Percentiles rank a stretch among this genome's conserved stretches.
phyloP scores from a whole-genome alignment of 2,113 vertebrate genomes.

The Trinectes maculatus region DNA sequence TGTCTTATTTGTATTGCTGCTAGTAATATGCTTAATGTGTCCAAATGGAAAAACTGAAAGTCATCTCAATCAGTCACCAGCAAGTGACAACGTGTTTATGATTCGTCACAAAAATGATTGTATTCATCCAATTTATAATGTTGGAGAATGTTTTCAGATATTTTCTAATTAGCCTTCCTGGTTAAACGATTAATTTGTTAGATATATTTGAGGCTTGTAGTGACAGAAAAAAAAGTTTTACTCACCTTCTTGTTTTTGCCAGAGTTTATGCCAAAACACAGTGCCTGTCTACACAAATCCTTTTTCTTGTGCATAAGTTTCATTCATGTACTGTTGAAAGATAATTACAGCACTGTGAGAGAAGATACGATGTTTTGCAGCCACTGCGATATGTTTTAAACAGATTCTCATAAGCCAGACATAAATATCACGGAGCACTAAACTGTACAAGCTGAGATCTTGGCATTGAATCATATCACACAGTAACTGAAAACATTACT shows the following conservation, averaged over 20 bases:
- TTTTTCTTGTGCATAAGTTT: too few species aligned
- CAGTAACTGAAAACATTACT: slow-evolving; percentile 45
- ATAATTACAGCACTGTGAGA: not conserved
- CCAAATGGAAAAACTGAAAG: not conserved
- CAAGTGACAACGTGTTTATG: not conserved
- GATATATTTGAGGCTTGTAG: not conserved
- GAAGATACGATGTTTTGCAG: slow-evolving; percentile 11
- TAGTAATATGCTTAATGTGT: not conserved
- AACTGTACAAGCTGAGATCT: slow-evolving; percentile 48
- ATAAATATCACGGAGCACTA: slow-evolving; percentile 24
- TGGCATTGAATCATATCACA: slow-evolving; percentile 45
- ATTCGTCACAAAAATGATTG: not conserved
- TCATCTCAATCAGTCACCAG: not conserved
- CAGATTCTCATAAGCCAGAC: slow-evolving; percentile 30
- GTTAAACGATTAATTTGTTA: too few species aligned
- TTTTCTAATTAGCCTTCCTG: too few species aligned
- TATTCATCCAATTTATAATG: not conserved
- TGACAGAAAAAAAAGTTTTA: not conserved
- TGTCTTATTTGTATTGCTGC: not conserved
- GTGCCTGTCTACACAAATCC: too few species aligned
- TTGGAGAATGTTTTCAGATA: not conserved
- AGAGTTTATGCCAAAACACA: too few species aligned
- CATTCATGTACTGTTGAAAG: slow-evolving; percentile 17
- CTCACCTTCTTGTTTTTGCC: not conserved
- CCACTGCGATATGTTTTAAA: slow-evolving; percentile 29